Percentiles rank a stretch among this genome's conserved stretches.
phyloP scores from a whole-genome alignment of 2,888 invertebrate genomes.

The Epinotia bilunana region DNA sequence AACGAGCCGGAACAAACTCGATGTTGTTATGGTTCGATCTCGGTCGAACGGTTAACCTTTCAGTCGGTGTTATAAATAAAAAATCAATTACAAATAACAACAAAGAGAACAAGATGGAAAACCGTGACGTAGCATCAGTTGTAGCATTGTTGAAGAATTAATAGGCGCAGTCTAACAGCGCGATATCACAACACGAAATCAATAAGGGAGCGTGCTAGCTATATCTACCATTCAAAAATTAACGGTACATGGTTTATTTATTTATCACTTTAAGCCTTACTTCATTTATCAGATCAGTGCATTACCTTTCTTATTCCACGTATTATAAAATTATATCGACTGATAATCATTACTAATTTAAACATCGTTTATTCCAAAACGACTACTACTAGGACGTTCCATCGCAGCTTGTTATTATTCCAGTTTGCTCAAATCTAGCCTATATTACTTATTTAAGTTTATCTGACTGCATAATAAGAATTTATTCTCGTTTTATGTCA shows the following conservation, averaged over 20 bases:
- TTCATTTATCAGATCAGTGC: slow-evolving; percentile 2
- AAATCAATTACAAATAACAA: slow-evolving; percentile 76
- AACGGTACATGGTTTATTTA: slow-evolving; percentile 62
- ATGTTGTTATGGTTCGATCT: slow-evolving; percentile 40
- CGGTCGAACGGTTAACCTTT: slow-evolving; percentile 59
- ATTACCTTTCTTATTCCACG: neutral
- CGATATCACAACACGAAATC: slow-evolving; percentile 76
- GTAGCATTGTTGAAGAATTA: slow-evolving; percentile 74
- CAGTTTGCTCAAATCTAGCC: too few relatives aligned
- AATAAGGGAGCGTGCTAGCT: slow-evolving; percentile 70
- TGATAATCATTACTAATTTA: neutral
- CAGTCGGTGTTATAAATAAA: slow-evolving; percentile 62
- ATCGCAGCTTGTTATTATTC: too few relatives aligned
- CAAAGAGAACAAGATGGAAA: slow-evolving; percentile 68
- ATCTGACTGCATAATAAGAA: too few relatives aligned
- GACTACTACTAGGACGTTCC: too few relatives aligned
- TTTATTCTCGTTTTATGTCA: neutral
- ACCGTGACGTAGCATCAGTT: slow-evolving; percentile 65
- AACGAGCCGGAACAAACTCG: slow-evolving; percentile 37
- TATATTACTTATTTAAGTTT: too few relatives aligned
- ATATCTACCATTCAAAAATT: slow-evolving; percentile 66
- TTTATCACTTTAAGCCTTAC: slow-evolving; percentile 10
- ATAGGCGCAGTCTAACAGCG: slow-evolving; percentile 69
- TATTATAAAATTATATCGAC: neutral
- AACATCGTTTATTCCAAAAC: too few relatives aligned